Evolutionary conservation across 2,113 vertebrate species (phyloP).

Genomic region (Eurystomus gularis): DNA sequence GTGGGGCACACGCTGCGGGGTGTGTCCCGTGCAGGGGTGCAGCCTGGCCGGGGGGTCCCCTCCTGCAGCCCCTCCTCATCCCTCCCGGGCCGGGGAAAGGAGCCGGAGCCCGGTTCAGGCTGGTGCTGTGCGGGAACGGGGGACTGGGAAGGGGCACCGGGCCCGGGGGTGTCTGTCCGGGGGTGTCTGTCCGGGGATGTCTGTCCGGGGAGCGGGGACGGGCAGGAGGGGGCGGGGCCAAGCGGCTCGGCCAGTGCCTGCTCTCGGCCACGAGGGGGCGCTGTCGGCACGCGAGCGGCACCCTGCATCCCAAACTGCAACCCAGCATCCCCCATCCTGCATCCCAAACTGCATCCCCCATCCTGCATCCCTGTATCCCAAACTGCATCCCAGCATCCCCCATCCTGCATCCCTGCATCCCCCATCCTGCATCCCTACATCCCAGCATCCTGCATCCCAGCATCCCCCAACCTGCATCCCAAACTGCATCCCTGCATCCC

Average conservation of each 20-base stretch:
- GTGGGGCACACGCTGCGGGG: rapidly evolving
- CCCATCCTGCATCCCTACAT: not conserved
- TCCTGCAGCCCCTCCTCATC: not conserved
- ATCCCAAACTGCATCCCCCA: rapidly evolving
- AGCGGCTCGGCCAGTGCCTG: not conserved
- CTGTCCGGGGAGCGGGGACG: not conserved
- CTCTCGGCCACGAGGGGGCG: not conserved
- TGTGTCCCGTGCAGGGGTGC: not conserved
- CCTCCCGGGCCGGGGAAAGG: not conserved
- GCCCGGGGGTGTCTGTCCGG: not conserved
- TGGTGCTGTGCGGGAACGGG: not conserved
- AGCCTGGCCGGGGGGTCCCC: not conserved
- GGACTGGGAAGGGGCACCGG: not conserved
- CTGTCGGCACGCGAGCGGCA: not conserved
- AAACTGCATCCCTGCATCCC: not conserved
- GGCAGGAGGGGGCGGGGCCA: not conserved
- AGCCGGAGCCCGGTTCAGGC: not conserved
- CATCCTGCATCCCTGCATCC: not conserved
- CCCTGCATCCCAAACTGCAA: too few relatives aligned
- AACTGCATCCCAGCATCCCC: rapidly evolving
- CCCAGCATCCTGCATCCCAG: not conserved
- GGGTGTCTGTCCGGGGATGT: not conserved
- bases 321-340: not conserved
- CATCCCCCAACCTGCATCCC: not conserved
- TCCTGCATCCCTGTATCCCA: too few relatives aligned